Base-by-base conservation (phyloP, 2,797 vertebrate genomes). In the Sebastes taczanowskii region DNA sequence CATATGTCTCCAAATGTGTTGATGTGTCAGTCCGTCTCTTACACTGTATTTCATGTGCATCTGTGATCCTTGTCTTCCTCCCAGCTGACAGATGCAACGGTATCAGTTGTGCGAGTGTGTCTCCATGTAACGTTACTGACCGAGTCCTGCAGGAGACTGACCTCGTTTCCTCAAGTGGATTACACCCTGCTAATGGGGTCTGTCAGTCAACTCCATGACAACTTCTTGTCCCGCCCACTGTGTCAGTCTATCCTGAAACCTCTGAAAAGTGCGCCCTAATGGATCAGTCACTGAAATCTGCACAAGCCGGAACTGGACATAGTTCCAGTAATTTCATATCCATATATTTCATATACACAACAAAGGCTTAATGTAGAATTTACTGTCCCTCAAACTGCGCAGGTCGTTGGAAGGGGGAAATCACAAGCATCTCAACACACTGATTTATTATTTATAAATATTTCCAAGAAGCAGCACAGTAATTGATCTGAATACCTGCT, bases 81-180 rank as follows among this genome's bases (percentile, higher is more conserved):
- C 2, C 1, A 65, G 68, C 58, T 29, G 52, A 71, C 53, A 80
- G 52, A 34, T 7, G 5, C 53, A 53, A 35, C 2, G 20, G 23
- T 71, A 11, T 58, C 49, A 60, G 23, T 38, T 32, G 52, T 72
- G 27, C 7, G 25, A 68, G 18, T 16, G 14, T n/a, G 35, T 29
- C 72, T 86, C 60, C 78, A 75, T 77, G 88, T 89, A 81, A 84
- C 34, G 2, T 81, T 86, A 75, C 78, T 78, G 75, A 78, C 73
- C 8, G 2, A 83, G 81, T 86, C 86, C 83, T 85, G 74, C 13
- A 70, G 59, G 53, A 89, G 78, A 81, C 88, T 90, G 92, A 93
- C 92, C 93, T 92, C 13, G 9, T 87, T 93, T 92, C 80, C 71
- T 74, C 89, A 94, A 93, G 86, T 90, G 90, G 94, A 95, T 95